Percentiles rank a stretch among this genome's conserved stretches.
phyloP scores from a whole-genome alignment of 2,888 invertebrate species.

The Amiota communis region DNA sequence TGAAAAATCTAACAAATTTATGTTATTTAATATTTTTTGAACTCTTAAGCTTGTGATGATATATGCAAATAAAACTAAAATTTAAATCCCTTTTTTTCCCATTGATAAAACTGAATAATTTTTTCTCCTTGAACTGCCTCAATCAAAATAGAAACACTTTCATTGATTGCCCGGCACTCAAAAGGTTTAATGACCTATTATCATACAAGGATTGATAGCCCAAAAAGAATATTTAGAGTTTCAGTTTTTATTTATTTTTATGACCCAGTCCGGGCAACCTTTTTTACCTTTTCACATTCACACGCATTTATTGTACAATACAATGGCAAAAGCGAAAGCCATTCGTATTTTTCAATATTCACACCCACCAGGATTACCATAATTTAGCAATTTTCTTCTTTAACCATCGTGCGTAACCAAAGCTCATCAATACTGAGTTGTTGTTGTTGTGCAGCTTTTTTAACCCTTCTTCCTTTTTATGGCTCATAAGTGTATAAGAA shows the following conservation, averaged over 20 bases:
- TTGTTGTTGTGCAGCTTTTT: not conserved
- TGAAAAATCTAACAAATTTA: no score
- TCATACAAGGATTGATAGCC: not conserved
- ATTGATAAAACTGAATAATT: no score
- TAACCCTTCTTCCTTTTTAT: not conserved
- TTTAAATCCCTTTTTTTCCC: no score
- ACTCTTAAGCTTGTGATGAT: no score
- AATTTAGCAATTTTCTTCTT: conserved; percentile 61
- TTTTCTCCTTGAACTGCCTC: no score
- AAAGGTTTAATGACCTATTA: conserved; percentile 3
- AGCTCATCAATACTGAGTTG: conserved; percentile 30
- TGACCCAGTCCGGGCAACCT: not conserved
- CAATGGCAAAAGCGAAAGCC: not conserved
- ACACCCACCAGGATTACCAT: conserved; percentile 54
- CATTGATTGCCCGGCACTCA: not conserved
- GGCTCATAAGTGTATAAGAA: not conserved
- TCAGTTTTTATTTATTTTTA: conserved; percentile 2
- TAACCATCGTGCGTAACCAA: conserved; percentile 43
- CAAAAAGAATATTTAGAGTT: not conserved
- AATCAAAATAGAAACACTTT: not conserved
- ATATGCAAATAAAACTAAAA: no score
- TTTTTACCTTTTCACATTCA: conserved; percentile 14
- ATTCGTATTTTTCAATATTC: conserved; percentile 55
- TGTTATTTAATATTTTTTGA: no score
- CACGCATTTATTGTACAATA: no score